Conservation (phyloP, 2,888 invertebrate genomes). For the Eugnorisma glareosa region DNA sequence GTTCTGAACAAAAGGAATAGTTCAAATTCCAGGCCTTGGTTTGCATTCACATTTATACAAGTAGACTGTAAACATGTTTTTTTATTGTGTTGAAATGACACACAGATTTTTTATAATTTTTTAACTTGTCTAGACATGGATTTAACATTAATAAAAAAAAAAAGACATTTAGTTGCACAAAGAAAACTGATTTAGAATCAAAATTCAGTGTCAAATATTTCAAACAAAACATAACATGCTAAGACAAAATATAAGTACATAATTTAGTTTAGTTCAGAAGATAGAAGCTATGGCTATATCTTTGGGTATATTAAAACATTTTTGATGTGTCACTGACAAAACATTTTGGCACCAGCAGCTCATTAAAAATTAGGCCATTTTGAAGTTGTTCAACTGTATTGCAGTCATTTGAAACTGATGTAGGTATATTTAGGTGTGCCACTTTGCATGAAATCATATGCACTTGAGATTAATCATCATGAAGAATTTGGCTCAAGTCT, state of each 20-base stretch:
- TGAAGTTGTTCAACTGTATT: slow-evolving; percentile 43
- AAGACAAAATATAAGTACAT: not conserved
- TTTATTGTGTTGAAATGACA: slow-evolving; percentile 11
- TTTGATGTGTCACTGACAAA: slow-evolving; percentile 58
- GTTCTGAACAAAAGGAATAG: slow-evolving; percentile 58
- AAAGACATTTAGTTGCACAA: not conserved
- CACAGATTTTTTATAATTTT: not conserved
- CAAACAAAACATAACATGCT: not conserved
- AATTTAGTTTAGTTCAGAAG: slow-evolving; percentile 20
- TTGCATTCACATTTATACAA: slow-evolving; percentile 32
- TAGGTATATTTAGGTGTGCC: slow-evolving; percentile 18
- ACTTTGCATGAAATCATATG: slow-evolving; percentile 7
- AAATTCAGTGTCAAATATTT: not conserved
- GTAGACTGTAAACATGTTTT: slow-evolving; percentile 32
- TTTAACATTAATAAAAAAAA: not conserved
- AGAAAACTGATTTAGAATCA: not conserved
- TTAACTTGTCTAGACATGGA: not conserved
- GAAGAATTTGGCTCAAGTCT: not conserved
- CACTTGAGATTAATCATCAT: not conserved
- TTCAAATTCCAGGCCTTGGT: slow-evolving; percentile 55
- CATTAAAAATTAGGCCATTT: slow-evolving; percentile 67
- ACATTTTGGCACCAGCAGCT: slow-evolving; percentile 69
- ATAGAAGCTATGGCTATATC: slow-evolving; percentile 19
- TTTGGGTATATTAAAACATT: slow-evolving; percentile 41
- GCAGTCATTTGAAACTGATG: slow-evolving; percentile 25